A percentile compares a stretch with the other conserved stretches of the same genome.
Conservation (phyloP, 2,888 invertebrate species). For the Cremastobaeus sp. region DNA sequence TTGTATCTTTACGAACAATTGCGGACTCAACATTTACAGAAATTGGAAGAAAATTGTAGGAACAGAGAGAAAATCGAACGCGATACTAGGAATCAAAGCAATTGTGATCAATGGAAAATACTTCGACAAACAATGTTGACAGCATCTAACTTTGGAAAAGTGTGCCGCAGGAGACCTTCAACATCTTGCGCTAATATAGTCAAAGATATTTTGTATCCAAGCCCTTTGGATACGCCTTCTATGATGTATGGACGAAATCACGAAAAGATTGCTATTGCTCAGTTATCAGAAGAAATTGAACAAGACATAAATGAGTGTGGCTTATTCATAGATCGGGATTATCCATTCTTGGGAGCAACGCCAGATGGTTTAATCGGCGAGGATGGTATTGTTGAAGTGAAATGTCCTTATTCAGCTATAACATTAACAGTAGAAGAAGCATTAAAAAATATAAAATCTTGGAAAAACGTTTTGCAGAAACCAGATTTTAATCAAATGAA, state of each 20-base stretch:
- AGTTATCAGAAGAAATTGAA: constrained; percentile 9
- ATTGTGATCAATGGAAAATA: constrained; percentile 36
- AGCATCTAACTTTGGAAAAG: constrained; percentile 47
- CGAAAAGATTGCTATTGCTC: constrained; percentile 29
- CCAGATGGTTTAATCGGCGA: constrained; percentile 57
- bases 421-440: constrained; percentile 13
- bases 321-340: constrained; percentile 44
- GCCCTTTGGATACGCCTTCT: constrained; percentile 1
- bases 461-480: constrained; percentile 6
- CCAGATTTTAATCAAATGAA: constrained; percentile 16
- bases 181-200: constrained; percentile 46
- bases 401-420: constrained; percentile 41
- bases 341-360: constrained; percentile 42
- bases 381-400: constrained; percentile 56
- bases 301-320: constrained; percentile 32
- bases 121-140: constrained; percentile 41
- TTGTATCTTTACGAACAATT: too few species aligned
- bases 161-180: constrained; percentile 35
- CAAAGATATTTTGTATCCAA: constrained; percentile 49
- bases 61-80: too few species aligned
- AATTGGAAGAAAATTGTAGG: too few species aligned
- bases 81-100: constrained; percentile 40
- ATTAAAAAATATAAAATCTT: background rate
- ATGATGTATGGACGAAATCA: constrained; percentile 37
- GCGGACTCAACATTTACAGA: constrained; percentile 27